phyloP scores from a whole-genome alignment of 1,140 invertebrate genomes.

The Drosophila nigromelanica region DNA sequence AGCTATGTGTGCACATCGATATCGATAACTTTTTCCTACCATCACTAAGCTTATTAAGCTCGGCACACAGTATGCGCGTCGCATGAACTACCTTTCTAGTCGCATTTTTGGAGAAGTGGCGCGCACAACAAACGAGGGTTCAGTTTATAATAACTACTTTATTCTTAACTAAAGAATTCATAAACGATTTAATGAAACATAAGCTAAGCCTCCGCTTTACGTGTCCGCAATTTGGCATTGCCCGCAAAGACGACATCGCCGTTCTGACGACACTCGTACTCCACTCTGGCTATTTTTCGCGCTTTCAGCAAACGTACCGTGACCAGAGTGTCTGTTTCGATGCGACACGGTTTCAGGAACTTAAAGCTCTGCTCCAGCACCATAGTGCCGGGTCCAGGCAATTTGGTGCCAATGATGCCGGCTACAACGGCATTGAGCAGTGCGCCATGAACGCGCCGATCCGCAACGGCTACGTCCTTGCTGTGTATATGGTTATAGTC shows the following conservation, averaged over 20 bases:
- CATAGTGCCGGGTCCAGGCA: constrained; percentile 92
- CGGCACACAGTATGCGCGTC: constrained; percentile 90
- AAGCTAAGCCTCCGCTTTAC: constrained; percentile 79
- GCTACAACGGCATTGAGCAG: constrained; percentile 92
- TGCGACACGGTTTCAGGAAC: constrained; percentile 92
- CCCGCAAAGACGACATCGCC: constrained; percentile 89
- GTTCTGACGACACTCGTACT: constrained; percentile 89
- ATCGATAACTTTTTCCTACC: neutral
- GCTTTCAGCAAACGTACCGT: constrained; percentile 88
- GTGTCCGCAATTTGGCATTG: constrained; percentile 87
- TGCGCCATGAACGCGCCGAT: constrained; percentile 90
- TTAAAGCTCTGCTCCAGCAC: constrained; percentile 90
- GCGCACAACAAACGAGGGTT: constrained; percentile 88
- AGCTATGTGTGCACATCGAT: neutral
- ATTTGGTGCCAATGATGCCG: constrained; percentile 90
- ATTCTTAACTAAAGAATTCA: constrained; percentile 5
- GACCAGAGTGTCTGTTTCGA: constrained; percentile 89
- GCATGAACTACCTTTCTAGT: constrained; percentile 94
- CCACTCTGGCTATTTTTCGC: constrained; percentile 90
- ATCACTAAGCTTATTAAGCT: constrained; percentile 86
- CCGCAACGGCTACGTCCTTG: constrained; percentile 84
- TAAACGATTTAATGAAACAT: constrained; percentile 25
- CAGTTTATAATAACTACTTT: too few relatives aligned
- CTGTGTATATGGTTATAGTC: constrained; percentile 92
- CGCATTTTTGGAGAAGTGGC: constrained; percentile 95